Evolutionary conservation across 92 coral and sea anemone genomes (phyloP).

Genomic region (Phenganax subtilis): DNA sequence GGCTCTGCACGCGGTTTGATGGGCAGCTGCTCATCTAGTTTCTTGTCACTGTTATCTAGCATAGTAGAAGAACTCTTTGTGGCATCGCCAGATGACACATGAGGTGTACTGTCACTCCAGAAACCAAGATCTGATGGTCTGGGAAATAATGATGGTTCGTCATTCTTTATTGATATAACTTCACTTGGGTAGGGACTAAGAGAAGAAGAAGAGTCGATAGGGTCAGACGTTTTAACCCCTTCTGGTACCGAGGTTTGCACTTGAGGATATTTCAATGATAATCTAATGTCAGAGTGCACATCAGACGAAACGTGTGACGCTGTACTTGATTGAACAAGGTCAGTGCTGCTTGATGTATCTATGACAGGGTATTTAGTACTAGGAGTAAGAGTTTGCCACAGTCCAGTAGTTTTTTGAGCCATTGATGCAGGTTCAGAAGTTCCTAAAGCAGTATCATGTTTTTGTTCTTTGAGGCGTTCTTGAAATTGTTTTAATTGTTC

Average conservation of each 20-base stretch:
- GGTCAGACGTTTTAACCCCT: neutral
- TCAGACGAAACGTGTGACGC: conserved; percentile 1
- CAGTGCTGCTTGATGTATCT: conserved; percentile 10
- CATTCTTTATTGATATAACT: neutral
- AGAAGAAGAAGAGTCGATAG: conserved; percentile 18
- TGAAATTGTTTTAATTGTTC: conserved; percentile 53
- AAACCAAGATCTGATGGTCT: conserved; percentile 30
- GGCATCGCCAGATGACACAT: conserved; percentile 30
- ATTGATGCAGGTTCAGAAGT: neutral
- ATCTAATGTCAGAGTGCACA: neutral
- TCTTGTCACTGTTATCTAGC: conserved; percentile 20
- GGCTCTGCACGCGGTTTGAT: neutral
- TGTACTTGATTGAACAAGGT: conserved; percentile 2
- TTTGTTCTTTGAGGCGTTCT: conserved; percentile 17
- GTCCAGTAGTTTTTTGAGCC: neutral
- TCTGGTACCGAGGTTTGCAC: neutral
- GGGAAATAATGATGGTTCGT: conserved; percentile 12
- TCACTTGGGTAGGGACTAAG: conserved; percentile 31
- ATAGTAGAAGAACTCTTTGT: conserved; percentile 34
- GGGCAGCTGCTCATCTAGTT: neutral
- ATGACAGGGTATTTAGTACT: neutral
- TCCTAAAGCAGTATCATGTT: neutral
- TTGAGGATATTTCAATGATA: neutral
- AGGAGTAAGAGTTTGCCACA: conserved; percentile 35
- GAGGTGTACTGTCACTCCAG: conserved; percentile 36